phyloP scores from a whole-genome alignment of 2,888 invertebrate genomes.

The Linnaemya vulpina region DNA sequence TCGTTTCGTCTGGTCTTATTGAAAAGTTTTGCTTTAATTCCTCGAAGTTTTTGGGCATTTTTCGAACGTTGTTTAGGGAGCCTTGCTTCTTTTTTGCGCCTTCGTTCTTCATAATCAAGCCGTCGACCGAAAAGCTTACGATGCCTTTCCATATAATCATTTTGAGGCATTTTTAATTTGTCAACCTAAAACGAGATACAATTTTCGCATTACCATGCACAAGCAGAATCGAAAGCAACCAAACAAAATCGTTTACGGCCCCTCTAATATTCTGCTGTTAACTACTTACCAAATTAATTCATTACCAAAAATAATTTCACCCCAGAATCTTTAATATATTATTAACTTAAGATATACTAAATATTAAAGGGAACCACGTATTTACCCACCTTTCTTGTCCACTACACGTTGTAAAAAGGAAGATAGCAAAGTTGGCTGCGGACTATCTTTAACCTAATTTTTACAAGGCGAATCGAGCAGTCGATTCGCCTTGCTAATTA shows the following conservation, averaged over 20 bases:
- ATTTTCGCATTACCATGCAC: constrained; percentile 65
- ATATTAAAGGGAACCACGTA: not conserved
- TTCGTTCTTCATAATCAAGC: constrained; percentile 98
- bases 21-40: constrained; percentile 98
- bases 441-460: too few species aligned
- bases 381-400: constrained; percentile 73
- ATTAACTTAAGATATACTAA: not conserved
- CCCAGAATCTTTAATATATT: not conserved
- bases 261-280: not conserved
- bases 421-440: constrained; percentile 66
- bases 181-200: constrained; percentile 67
- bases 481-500: too few species aligned
- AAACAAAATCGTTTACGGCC: not conserved
- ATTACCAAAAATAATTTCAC: not conserved
- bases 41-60: constrained; percentile 95
- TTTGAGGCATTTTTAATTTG: constrained; percentile 93
- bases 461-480: too few species aligned
- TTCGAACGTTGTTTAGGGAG: constrained; percentile 95
- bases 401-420: constrained; percentile 76
- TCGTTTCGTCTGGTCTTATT: constrained; percentile 98
- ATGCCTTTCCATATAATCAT: constrained; percentile 99
- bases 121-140: constrained; percentile 97
- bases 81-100: constrained; percentile 97
- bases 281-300: not conserved
- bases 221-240: constrained; percentile 68